Evolutionary conservation across 2,797 vertebrate genomes (phyloP), one percentile per base, ranked within the genome.

Genomic region (Rhinogobio ventralis): DNA sequence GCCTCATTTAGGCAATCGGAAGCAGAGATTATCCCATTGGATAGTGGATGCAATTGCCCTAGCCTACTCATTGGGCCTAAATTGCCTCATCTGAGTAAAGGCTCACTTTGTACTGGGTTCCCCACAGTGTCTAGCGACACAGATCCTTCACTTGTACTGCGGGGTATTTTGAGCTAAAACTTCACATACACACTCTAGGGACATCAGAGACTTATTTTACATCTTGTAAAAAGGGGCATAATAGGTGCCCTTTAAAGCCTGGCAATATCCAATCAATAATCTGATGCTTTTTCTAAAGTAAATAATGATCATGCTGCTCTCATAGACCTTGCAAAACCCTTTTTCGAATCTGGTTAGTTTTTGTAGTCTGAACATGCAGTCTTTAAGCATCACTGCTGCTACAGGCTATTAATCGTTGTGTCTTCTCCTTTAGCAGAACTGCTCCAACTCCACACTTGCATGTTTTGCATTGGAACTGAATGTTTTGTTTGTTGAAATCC

Each of bases 401-500:
- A 66, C 30, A 28, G 11, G 11, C 9, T 75, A 69, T 49, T 81
- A 36, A 74, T 7, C 9, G 25, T 73, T 87, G 51, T 72, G 42
- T 82, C 55, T 71, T 78, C 88, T 87, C 69, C 81, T 88, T 85
- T 87, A 90, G 87, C 93, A 94, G 94, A 90, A 86, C 0, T 94
- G 94, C 46, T 88, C 90, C 83, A 19, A 0, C 0, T 84, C 89
- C 28, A 87, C 84, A 2, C 1, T 95, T 4, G 14, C 0, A 0
- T 95, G 94, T 81, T 94, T 94, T 72, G 82, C 68, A 33, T 33
- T 69, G 0, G 94, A 95, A 55, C 1, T 89, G 0, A 5, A 49
- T 0, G 93, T 95, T 60, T 88, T 94, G 10, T 0, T n/a, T 0
- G 0, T 36, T 0, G 94, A 94, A 87, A 84, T 83, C 57, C 2